Evolutionary conservation across 2,113 vertebrate genomes (phyloP).

Genomic region (Tupaia chinensis): DNA sequence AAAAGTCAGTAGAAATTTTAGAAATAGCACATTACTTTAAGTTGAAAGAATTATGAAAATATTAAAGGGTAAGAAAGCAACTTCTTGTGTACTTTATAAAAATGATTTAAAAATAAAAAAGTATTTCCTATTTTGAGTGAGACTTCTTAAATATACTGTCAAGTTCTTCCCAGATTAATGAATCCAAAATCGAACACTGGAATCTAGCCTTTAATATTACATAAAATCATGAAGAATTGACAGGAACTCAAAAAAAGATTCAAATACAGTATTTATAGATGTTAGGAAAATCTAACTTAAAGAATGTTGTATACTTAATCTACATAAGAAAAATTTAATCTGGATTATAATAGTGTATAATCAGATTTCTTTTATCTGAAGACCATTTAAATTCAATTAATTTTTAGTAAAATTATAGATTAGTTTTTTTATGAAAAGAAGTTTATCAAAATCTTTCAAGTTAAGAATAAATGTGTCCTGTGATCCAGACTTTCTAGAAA

Average conservation of each 20-base stretch:
- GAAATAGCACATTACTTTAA: slow-evolving; percentile 33
- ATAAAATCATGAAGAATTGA: neutral
- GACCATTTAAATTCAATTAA: neutral
- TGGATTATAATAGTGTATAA: neutral
- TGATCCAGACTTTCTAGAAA: neutral
- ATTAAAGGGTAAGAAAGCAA: neutral
- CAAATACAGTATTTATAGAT: neutral
- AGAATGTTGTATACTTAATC: neutral
- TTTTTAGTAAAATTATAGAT: slow-evolving; percentile 28
- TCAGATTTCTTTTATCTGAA: neutral
- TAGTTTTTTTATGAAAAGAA: neutral
- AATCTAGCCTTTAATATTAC: neutral
- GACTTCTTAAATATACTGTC: neutral
- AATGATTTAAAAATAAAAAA: neutral
- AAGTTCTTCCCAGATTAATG: neutral
- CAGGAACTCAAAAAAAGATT: neutral
- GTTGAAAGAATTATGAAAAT: slow-evolving; percentile 28
- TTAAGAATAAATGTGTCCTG: neutral
- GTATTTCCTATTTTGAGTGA: neutral
- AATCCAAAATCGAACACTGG: neutral
- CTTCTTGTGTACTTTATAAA: neutral
- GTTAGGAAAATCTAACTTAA: neutral
- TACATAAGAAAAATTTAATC: neutral
- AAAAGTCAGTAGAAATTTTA: slow-evolving; percentile 80
- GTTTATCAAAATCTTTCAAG: neutral